These are phyloP conservation scores for Kryptopterus vitreolus DNA, from an alignment of 2,797 vertebrate species.

Conservation along the genomic window DNA sequence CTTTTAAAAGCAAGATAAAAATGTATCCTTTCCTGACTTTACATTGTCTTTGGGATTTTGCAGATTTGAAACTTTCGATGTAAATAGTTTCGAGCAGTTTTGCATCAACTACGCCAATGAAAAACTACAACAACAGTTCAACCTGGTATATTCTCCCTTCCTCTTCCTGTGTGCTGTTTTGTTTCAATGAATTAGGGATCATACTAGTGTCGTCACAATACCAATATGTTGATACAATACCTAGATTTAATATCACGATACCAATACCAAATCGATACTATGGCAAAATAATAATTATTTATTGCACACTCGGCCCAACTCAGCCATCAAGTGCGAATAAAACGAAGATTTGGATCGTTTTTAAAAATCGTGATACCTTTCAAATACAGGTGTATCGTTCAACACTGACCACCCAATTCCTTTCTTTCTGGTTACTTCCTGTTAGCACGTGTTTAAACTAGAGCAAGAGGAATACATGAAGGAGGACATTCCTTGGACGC, in stretches of 20 bases:
- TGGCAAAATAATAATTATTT: too few species aligned
- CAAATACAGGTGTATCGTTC: too few species aligned
- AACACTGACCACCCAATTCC: too few species aligned
- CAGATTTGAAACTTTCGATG: constrained; percentile 98
- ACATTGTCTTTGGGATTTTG: constrained; percentile 46
- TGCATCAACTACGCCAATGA: constrained; percentile 99
- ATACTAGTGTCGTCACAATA: too few species aligned
- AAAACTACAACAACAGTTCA: constrained; percentile 98
- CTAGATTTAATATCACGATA: too few species aligned
- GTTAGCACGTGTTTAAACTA: constrained; percentile 96
- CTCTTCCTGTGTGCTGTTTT: too few species aligned
- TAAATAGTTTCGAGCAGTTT: constrained; percentile 99
- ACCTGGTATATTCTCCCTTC: constrained; percentile 87
- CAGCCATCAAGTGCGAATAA: too few species aligned
- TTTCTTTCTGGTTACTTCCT: background rate
- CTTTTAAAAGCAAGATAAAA: background rate
- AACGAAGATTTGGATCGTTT: too few species aligned
- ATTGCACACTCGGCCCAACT: too few species aligned
- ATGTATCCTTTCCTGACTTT: constrained; percentile 30
- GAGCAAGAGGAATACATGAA: constrained; percentile 99
- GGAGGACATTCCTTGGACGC: constrained; percentile 94
- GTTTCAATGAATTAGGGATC: background rate
- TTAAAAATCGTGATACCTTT: too few species aligned
- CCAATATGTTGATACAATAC: too few species aligned
- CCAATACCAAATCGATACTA: too few species aligned